These are phyloP conservation scores for Agrilus mali DNA, from an alignment of 2,888 invertebrate genomes.

Conservation along the genomic window DNA sequence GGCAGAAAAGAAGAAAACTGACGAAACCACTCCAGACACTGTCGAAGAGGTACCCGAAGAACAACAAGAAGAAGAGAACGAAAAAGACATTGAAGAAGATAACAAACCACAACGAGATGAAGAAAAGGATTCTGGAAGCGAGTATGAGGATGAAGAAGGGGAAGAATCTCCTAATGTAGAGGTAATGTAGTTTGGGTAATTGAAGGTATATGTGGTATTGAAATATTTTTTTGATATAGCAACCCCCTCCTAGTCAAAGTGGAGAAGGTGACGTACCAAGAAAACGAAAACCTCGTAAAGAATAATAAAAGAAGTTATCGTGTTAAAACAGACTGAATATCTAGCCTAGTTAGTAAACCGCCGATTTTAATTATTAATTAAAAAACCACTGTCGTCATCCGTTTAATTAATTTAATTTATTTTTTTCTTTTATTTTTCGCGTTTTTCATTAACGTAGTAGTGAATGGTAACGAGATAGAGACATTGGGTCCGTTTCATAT, in stretches of 20 bases:
- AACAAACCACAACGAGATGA: conserved; percentile 24
- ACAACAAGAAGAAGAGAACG: conserved; percentile 21
- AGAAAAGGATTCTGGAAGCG: conserved; percentile 14
- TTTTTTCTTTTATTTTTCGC: no score
- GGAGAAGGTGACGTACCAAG: conserved; percentile 24
- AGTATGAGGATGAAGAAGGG: conserved; percentile 6
- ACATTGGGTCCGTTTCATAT: no score
- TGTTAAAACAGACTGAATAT: no score
- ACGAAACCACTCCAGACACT: conserved; percentile 52
- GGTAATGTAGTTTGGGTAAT: background rate
- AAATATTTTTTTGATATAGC: background rate
- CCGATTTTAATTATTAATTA: no score
- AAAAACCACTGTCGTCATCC: no score
- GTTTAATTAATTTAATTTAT: no score
- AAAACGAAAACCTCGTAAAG: conserved; percentile 30
- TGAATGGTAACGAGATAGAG: no score
- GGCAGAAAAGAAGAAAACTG: conserved; percentile 57
- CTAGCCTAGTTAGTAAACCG: no score
- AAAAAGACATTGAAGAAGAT: conserved; percentile 28
- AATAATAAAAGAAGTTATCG: conserved; percentile 16
- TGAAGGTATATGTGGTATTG: background rate
- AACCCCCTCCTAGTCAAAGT: conserved; percentile 12
- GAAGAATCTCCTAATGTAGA: conserved; percentile 1
- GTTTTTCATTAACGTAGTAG: no score
- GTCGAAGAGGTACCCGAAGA: conserved; percentile 28